These are phyloP conservation scores for Urosaurus nigricauda DNA, from an alignment of 2,797 vertebrate genomes.

Conservation along the genomic window DNA sequence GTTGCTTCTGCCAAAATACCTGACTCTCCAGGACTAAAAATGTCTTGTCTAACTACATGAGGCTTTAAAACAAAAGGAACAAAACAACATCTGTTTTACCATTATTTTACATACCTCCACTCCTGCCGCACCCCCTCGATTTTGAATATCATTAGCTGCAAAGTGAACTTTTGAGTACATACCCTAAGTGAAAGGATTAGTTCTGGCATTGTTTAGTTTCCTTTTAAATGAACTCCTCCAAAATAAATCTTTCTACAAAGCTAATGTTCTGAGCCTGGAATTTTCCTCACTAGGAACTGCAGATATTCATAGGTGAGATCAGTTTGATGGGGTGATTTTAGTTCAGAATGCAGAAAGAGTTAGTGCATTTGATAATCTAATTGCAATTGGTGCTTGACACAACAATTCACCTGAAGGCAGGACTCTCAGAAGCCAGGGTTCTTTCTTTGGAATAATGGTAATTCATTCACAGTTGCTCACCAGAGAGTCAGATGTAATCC, in stretches of 20 bases:
- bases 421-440: background rate
- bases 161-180: slow-evolving; percentile 21
- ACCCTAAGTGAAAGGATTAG: slow-evolving; percentile 22
- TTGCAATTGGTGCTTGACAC: slow-evolving; percentile 42
- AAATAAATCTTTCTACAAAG: slow-evolving; percentile 9
- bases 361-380: slow-evolving; percentile 33
- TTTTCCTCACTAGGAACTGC: slow-evolving; percentile 45
- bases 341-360: background rate
- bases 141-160: slow-evolving; percentile 9
- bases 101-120: background rate
- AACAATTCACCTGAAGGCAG: slow-evolving; percentile 20
- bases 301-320: slow-evolving; percentile 53
- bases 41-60: too few relatives aligned
- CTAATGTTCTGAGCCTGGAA: slow-evolving; percentile 31
- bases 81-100: background rate
- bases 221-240: background rate
- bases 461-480: slow-evolving; percentile 15
- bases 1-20: too few relatives aligned
- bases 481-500: slow-evolving; percentile 22
- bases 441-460: slow-evolving; percentile 32
- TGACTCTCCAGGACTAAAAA: too few relatives aligned
- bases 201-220: slow-evolving; percentile 5
- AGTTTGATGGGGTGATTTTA: slow-evolving; percentile 33
- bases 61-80: too few relatives aligned
- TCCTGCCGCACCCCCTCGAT: too few relatives aligned